These are phyloP conservation scores for Trachops cirrhosus DNA, from an alignment of 2,797 vertebrate genomes.

Conservation along the genomic window DNA sequence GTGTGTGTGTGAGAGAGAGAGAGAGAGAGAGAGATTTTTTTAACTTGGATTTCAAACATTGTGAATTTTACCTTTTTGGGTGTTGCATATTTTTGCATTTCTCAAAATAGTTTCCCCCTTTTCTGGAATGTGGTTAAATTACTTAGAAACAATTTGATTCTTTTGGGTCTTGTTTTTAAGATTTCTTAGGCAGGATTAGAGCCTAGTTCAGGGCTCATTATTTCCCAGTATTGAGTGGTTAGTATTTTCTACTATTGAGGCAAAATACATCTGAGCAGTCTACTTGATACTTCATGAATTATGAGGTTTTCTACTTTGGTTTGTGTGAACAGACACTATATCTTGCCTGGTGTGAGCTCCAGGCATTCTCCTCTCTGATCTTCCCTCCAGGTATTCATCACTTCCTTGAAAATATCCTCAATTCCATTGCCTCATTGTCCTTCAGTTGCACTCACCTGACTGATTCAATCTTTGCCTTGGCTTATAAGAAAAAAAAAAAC, in stretches of 20 bases:
- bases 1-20: too few species aligned
- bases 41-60: too few species aligned
- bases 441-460: neutral
- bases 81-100: neutral
- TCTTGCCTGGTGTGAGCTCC: neutral
- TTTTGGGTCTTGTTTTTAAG: neutral
- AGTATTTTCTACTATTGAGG: neutral
- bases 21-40: too few species aligned
- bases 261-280: neutral
- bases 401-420: neutral
- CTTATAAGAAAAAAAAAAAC: neutral
- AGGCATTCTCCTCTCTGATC: neutral
- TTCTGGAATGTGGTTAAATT: neutral
- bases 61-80: too few species aligned
- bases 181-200: neutral
- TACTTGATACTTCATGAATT: neutral
- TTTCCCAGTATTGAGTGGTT: neutral
- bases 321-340: neutral
- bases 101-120: neutral
- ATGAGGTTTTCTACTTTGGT: neutral
- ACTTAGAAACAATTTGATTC: neutral
- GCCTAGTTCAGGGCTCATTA: neutral
- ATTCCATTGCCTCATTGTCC: neutral
- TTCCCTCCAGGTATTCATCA: neutral
- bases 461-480: neutral